phyloP scores from a whole-genome alignment of 2,113 vertebrate genomes.

The Aegithalos caudatus region DNA sequence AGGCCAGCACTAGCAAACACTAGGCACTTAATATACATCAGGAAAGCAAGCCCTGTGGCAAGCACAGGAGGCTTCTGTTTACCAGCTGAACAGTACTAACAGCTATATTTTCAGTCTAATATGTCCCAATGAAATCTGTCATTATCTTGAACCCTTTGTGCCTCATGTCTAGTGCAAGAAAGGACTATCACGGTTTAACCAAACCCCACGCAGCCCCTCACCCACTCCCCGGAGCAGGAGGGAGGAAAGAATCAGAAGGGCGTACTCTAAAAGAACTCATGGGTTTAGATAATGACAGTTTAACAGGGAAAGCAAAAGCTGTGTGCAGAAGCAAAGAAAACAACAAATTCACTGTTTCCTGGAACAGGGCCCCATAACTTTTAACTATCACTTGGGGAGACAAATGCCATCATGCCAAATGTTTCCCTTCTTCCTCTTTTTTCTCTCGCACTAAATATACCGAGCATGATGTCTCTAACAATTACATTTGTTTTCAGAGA shows the following conservation, averaged over 20 bases:
- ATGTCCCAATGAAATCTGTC: background rate
- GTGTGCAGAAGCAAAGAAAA: background rate
- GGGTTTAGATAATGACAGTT: background rate
- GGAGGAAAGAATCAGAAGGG: fast-evolving
- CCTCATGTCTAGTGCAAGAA: background rate
- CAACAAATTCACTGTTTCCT: background rate
- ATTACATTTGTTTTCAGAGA: background rate
- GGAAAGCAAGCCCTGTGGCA: background rate
- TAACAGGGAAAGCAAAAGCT: background rate
- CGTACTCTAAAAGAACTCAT: fast-evolving
- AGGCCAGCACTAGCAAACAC: background rate
- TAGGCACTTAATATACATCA: background rate
- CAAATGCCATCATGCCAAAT: background rate
- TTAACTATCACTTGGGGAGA: background rate
- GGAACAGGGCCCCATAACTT: background rate
- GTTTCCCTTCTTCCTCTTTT: background rate
- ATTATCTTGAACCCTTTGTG: background rate
- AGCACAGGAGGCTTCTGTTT: background rate
- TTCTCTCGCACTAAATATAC: background rate
- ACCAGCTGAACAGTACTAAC: background rate
- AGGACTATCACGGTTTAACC: background rate
- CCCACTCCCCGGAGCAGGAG: background rate
- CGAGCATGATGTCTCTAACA: background rate
- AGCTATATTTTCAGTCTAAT: background rate
- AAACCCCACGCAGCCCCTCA: fast-evolving